These are phyloP conservation scores for Mormyrus lacerda DNA, from an alignment of 2,113 vertebrate species.

Conservation along the genomic window DNA sequence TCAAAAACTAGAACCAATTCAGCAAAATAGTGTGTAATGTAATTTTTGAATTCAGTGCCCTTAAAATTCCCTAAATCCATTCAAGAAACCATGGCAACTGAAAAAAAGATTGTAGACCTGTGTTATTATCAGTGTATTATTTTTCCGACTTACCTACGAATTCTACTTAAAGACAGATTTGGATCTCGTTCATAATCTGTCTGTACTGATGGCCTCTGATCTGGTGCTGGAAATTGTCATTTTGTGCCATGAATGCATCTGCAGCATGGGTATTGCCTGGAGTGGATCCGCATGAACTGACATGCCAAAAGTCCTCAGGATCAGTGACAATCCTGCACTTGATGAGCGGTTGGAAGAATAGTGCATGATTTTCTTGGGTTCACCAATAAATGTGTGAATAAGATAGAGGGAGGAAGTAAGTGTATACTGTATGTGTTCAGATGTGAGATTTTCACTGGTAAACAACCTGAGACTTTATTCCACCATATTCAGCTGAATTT, in stretches of 20 bases:
- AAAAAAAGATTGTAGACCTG: no score
- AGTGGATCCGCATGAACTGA: neutral
- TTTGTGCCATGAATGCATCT: neutral
- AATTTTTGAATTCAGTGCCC: no score
- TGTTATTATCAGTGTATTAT: neutral
- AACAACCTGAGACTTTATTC: neutral
- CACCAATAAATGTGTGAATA: neutral
- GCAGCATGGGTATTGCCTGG: neutral
- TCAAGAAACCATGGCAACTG: no score
- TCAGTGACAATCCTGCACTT: neutral
- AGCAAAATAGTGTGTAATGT: no score
- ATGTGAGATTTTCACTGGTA: neutral
- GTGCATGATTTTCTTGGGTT: neutral
- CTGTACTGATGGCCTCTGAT: neutral
- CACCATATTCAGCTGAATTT: neutral
- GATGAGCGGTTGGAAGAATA: neutral
- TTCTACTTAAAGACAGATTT: neutral
- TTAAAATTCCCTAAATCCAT: no score
- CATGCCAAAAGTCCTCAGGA: neutral
- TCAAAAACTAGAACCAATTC: no score
- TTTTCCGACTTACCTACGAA: neutral
- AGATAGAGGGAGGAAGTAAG: neutral
- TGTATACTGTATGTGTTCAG: neutral
- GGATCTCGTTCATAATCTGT: neutral
- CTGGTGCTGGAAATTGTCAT: neutral